Evolutionary conservation across 2,888 invertebrate species (phyloP), one percentile per base, ranked within the genome.

Genomic region (Amblyjoppa proteus): DNA sequence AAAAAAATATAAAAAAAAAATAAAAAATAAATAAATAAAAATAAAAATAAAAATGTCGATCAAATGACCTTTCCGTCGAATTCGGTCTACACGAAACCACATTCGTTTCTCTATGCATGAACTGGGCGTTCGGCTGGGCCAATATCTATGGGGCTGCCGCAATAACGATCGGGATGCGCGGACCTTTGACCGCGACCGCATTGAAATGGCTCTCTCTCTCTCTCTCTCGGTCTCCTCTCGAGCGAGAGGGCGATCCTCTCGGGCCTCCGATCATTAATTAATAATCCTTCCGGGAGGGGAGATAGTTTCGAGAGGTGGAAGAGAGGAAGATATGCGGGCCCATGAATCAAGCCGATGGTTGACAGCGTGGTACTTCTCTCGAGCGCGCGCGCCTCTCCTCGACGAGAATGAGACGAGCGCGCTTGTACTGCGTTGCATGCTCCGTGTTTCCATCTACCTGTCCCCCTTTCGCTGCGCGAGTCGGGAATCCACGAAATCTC

Each of bases 301-400:
- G 81, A 80, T 70, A 66, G 69, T 70, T 45, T 70, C 25, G 79
- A 61, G 68, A 79, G 49, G n/a, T 49, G 49, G 38, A 51, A 9
- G 69, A 64, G 70, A 56, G 5, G 77, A 77, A 77, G 85, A 84
- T 86, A 88, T 88, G 88, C 87, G 84, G 87, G 86, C 83, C 84
- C 78, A 87, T 88, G 87, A 86, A 87, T 88, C 88, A 88, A 83
- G 77, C 76, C 71, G 81, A 69, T 77, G 70, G 88, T 66, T 83
- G 88, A 88, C 88, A 88, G 88, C 88, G 87, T 88, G 88, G 85
- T 85, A 86, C 85, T 85, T 81, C 76, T 81, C 81, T 77, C 70
- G n/a, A n/a, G n/a, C n/a, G 20, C 20, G 68, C 64, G 75, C 73
- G 84, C 76, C 64, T 73, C 70, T 85, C 75, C 53, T 68, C 78